phyloP scores from a whole-genome alignment of 2,888 invertebrate genomes.

The Acronicta leporina region DNA sequence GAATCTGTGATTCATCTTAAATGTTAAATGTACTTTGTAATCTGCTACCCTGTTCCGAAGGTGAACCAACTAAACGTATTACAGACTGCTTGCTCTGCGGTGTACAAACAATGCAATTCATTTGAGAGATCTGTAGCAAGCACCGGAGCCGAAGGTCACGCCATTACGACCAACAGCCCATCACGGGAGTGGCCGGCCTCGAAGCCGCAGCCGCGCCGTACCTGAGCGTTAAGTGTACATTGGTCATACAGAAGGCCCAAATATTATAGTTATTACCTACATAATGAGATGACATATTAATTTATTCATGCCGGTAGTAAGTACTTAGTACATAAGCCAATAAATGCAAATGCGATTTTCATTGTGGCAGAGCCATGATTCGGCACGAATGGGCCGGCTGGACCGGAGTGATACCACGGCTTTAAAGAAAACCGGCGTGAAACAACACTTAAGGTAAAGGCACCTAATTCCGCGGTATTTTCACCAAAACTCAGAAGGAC shows the following conservation, averaged over 20 bases:
- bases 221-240: not conserved
- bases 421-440: too few species aligned
- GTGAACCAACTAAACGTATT: conserved; percentile 18
- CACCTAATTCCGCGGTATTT: too few species aligned
- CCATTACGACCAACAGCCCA: conserved; percentile 15
- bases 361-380: too few species aligned
- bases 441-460: too few species aligned
- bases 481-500: too few species aligned
- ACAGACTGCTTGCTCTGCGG: conserved; percentile 24
- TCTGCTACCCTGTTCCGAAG: not conserved
- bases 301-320: not conserved
- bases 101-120: conserved; percentile 22
- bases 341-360: too few species aligned
- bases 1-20: too few species aligned
- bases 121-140: conserved; percentile 30
- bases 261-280: not conserved
- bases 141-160: conserved; percentile 29
- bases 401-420: too few species aligned
- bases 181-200: conserved; percentile 33
- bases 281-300: not conserved
- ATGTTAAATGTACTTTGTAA: not conserved
- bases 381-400: too few species aligned
- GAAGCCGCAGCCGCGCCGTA: not conserved
- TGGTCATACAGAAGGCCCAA: not conserved
- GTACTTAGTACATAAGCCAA: too few species aligned